Conservation (phyloP, 2,888 invertebrate genomes). For the Andricus curvator region DNA sequence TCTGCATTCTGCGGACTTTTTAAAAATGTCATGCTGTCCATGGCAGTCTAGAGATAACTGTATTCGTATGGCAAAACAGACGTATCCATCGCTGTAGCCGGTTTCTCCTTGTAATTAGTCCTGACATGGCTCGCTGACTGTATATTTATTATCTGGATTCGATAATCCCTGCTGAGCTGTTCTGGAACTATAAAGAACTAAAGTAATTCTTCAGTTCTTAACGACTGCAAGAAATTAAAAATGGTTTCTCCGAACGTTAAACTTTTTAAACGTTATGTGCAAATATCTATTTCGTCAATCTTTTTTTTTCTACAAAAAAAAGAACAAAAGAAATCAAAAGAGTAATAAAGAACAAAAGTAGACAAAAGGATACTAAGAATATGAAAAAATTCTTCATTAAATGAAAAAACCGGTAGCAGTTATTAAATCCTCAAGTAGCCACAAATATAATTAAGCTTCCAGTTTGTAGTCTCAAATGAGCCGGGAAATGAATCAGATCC, state of each 20-base stretch:
- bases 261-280: background rate
- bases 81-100: slow-evolving; percentile 12
- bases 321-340: background rate
- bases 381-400: background rate
- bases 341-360: background rate
- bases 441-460: slow-evolving; percentile 1
- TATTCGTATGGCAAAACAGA: slow-evolving; percentile 30
- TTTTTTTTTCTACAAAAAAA: background rate
- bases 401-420: background rate
- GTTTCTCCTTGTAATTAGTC: slow-evolving; percentile 40
- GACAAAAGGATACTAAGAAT: background rate
- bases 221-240: background rate
- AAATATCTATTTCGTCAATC: background rate
- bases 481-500: background rate
- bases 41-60: slow-evolving; percentile 30
- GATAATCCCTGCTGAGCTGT: slow-evolving; percentile 26
- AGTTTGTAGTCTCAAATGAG: background rate
- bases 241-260: background rate
- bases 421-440: background rate
- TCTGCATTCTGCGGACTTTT: slow-evolving; percentile 1
- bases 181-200: background rate
- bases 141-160: slow-evolving; percentile 36
- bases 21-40: slow-evolving; percentile 26
- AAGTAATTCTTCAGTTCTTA: slow-evolving; percentile 20
- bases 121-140: slow-evolving; percentile 32